A percentile compares a stretch with the other conserved stretches of the same genome.
Conservation (phyloP, 64 coral and sea anemone genomes). For the Catalaphyllia jardinei region DNA sequence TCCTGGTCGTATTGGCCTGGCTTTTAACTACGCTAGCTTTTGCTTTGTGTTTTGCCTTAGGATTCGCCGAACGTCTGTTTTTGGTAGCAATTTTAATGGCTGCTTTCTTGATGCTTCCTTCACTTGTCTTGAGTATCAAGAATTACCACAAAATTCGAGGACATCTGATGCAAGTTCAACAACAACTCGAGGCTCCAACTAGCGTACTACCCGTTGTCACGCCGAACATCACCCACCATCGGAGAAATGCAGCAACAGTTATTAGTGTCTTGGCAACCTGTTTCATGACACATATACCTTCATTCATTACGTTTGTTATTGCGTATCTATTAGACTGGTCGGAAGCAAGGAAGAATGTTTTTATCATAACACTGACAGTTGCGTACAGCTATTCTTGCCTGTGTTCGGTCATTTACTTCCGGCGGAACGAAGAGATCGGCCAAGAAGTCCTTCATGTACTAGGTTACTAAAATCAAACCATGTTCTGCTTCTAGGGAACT, state of each 20-base stretch:
- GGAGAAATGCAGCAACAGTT: not conserved
- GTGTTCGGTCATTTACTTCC: not conserved
- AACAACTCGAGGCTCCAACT: not conserved
- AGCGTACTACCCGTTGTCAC: not conserved
- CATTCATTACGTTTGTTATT: too few relatives aligned
- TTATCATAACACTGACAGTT: not conserved
- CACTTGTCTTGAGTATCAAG: not conserved
- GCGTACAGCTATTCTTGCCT: not conserved
- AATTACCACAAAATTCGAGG: constrained; percentile 11
- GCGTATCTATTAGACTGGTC: too few relatives aligned
- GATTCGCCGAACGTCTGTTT: not conserved
- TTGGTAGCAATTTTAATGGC: not conserved
- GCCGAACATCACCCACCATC: not conserved
- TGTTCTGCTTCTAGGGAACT: too few relatives aligned
- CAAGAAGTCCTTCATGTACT: too few relatives aligned
- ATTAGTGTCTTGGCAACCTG: not conserved
- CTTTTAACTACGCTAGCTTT: too few relatives aligned
- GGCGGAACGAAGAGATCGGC: not conserved
- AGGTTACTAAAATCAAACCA: too few relatives aligned
- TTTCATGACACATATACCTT: too few relatives aligned
- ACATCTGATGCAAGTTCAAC: constrained; percentile 8
- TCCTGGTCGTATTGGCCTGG: not conserved
- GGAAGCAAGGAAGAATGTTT: too few relatives aligned
- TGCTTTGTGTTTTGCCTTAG: not conserved
- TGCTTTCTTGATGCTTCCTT: not conserved